Conservation (phyloP, 2,888 invertebrate genomes). For the Tanypteryx hageni region DNA sequence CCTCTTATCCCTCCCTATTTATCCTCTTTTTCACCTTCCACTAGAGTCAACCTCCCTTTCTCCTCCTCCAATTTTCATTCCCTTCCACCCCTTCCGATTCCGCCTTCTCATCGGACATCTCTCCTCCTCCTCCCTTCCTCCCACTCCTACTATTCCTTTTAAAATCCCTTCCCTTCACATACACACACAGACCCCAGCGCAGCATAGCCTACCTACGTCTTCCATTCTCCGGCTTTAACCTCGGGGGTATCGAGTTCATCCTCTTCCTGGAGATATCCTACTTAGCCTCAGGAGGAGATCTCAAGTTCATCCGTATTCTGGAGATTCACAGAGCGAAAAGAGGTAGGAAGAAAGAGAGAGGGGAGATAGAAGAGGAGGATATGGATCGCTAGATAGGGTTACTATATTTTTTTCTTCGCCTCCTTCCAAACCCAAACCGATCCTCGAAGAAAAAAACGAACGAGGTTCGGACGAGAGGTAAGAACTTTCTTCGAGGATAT, state of each 20-base stretch:
- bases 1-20: neutral
- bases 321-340: too few relatives aligned
- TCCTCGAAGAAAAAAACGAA: too few relatives aligned
- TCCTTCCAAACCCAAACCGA: neutral
- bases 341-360: too few relatives aligned
- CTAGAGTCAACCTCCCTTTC: too few relatives aligned
- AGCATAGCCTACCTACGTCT: too few relatives aligned
- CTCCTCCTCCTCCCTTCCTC: too few relatives aligned
- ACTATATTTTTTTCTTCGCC: neutral
- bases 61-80: neutral
- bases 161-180: neutral
- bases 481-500: neutral
- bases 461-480: neutral
- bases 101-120: too few relatives aligned
- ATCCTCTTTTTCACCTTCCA: too few relatives aligned
- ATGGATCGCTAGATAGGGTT: neutral
- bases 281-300: neutral
- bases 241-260: too few relatives aligned
- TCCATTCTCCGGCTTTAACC: too few relatives aligned
- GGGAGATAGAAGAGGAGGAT: too few relatives aligned
- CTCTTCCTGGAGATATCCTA: too few relatives aligned
- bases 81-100: neutral
- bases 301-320: neutral
- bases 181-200: neutral
- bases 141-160: neutral